A percentile compares a stretch with the other conserved stretches of the same genome.
These are phyloP conservation scores for Molothrus aeneus DNA, from an alignment of 2,797 vertebrate genomes.

Conservation along the genomic window DNA sequence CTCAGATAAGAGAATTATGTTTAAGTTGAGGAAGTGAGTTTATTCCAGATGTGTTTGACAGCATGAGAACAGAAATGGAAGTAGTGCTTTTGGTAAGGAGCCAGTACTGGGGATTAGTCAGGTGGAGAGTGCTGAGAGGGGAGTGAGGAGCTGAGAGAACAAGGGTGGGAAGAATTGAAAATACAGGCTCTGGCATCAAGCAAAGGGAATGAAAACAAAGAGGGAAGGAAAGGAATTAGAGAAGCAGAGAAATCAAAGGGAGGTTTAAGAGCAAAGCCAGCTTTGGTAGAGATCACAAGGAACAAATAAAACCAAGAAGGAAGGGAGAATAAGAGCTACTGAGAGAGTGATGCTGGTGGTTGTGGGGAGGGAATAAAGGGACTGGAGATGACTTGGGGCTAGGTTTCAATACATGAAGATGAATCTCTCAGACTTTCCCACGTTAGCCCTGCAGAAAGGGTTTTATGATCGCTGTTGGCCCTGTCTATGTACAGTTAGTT, in stretches of 20 bases:
- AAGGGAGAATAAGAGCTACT: conserved; percentile 39
- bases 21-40: conserved; percentile 54
- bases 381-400: conserved; percentile 26
- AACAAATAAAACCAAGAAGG: conserved; percentile 42
- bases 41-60: conserved; percentile 71
- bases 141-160: conserved; percentile 50
- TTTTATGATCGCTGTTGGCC: not conserved
- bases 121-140: conserved; percentile 58
- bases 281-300: conserved; percentile 64
- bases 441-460: not conserved
- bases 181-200: conserved; percentile 61
- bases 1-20: conserved; percentile 56
- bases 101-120: conserved; percentile 67
- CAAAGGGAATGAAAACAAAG: conserved; percentile 68
- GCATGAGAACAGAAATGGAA: conserved; percentile 68
- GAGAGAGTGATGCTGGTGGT: not conserved
- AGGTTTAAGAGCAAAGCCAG: conserved; percentile 68
- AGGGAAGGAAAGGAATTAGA: conserved; percentile 63
- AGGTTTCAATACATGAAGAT: not conserved
- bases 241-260: conserved; percentile 64
- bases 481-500: not conserved
- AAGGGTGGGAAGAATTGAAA: conserved; percentile 63
- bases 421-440: conserved; percentile 49
- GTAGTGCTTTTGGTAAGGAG: conserved; percentile 57
- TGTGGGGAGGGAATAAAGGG: conserved; percentile 26